Base-by-base conservation (phyloP, 2,113 vertebrate genomes). In the Eubucco bourcierii region DNA sequence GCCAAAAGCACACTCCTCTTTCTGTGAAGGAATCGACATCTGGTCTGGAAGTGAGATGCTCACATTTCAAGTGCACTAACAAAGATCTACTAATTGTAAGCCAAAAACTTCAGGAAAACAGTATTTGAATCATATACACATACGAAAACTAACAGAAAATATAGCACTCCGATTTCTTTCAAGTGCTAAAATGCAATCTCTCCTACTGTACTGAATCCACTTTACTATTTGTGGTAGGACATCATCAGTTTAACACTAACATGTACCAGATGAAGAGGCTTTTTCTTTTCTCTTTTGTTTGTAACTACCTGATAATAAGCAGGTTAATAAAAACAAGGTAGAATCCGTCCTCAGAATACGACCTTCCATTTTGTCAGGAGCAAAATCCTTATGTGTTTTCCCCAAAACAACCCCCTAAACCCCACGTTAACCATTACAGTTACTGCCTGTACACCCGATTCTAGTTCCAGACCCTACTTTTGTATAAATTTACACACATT, bases 81-180 rank as follows among this genome's bases (percentile, higher is more conserved):
- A 94, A 94, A 88, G 68, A 84, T 41, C 68, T 53, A 74, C 79
- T 83, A 75, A 63, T 0, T 0, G 1, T 37, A 75, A 94, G 87
- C 79, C 87, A 92, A 78, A n/a, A 59, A 94, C 61, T 83, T 78
- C 82, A 95, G 79, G 44, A 85, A 93, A 95, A 90, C 6, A 31
- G 47, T 50, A 88, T 88, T 58, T 90, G 63, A 61, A 81, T 88
- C 79, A 79, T 44, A 29, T n/a, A 84, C 0, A 7, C 44, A 80
- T 1, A 81, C 21, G 58, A 70, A 70, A 92, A 79, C 39, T 50
- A 47, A 78, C 65, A 75, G 52, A 64, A 85, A 88, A 94, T 0
- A 18, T 3, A 80, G 68, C 31, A 34, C 13, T 84, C 6, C 1
- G 34, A 76, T 93, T 65, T 17, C 12, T 52, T 50, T 50, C 37